phyloP scores from a whole-genome alignment of 1,140 invertebrate genomes.

The Tetranychus cinnabarinus region DNA sequence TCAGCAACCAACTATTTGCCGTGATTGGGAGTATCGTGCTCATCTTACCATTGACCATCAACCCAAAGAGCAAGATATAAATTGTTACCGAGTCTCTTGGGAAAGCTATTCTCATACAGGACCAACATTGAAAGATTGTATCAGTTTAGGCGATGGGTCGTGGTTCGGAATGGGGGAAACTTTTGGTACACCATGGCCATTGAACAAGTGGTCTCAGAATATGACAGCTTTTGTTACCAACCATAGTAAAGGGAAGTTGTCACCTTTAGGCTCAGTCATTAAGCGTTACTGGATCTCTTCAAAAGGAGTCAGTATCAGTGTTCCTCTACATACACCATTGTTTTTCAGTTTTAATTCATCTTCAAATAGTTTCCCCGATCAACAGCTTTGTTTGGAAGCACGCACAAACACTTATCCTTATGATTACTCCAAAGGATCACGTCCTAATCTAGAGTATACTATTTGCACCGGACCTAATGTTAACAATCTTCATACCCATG shows the following conservation, averaged over 20 bases:
- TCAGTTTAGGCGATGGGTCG: constrained; percentile 30
- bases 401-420: constrained; percentile 39
- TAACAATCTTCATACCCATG: constrained; percentile 35
- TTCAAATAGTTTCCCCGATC: constrained; percentile 23
- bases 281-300: constrained; percentile 61
- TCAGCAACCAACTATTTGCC: constrained; percentile 4
- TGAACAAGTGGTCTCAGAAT: constrained; percentile 41
- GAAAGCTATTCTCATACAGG: constrained; percentile 29
- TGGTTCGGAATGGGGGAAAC: constrained; percentile 43
- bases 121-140: constrained; percentile 48
- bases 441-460: constrained; percentile 50
- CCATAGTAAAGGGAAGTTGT: constrained; percentile 20
- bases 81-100: constrained; percentile 59
- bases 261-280: constrained; percentile 44
- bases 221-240: constrained; percentile 57
- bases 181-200: constrained; percentile 40
- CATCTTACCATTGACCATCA: constrained; percentile 11
- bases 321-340: constrained; percentile 47
- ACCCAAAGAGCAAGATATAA: constrained; percentile 8
- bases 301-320: constrained; percentile 48
- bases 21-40: constrained; percentile 15
- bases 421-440: constrained; percentile 39
- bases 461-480: constrained; percentile 56
- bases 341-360: constrained; percentile 27
- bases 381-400: constrained; percentile 39